Evolutionary conservation across 1,140 invertebrate genomes (phyloP).

Genomic region (Atta cephalotes): DNA sequence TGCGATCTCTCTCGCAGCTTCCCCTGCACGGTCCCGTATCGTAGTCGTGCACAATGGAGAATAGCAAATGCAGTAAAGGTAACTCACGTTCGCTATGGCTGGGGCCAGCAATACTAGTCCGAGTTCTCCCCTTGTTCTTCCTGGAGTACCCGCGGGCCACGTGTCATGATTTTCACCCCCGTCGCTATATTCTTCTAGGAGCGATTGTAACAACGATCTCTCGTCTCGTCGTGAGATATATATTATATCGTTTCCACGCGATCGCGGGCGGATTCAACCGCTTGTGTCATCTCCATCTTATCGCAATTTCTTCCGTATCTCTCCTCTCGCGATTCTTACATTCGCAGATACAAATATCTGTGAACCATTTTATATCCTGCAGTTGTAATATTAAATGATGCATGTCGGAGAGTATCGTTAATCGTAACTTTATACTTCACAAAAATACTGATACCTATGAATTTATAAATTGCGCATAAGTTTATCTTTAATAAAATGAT

Average conservation of each 20-base stretch:
- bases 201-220: conserved; percentile 54
- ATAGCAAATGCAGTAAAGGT: conserved; percentile 83
- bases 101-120: conserved; percentile 46
- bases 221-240: conserved; percentile 39
- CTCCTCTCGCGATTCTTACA: background rate
- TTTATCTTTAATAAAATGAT: background rate
- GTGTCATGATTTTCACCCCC: conserved; percentile 76
- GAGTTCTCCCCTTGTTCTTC: conserved; percentile 60
- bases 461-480: background rate
- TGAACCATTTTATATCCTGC: conserved; percentile 19
- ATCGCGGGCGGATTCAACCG: background rate
- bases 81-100: conserved; percentile 76
- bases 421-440: background rate
- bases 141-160: conserved; percentile 74
- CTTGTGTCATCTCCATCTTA: conserved; percentile 11
- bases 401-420: background rate
- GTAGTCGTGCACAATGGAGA: conserved; percentile 81
- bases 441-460: background rate
- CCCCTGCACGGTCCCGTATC: conserved; percentile 79
- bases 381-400: background rate
- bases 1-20: conserved; percentile 80
- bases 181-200: conserved; percentile 59
- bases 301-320: conserved; percentile 35
- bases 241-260: conserved; percentile 44
- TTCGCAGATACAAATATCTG: conserved; percentile 31